phyloP scores from a whole-genome alignment of 2,797 vertebrate genomes.

The Carduelis carduelis region DNA sequence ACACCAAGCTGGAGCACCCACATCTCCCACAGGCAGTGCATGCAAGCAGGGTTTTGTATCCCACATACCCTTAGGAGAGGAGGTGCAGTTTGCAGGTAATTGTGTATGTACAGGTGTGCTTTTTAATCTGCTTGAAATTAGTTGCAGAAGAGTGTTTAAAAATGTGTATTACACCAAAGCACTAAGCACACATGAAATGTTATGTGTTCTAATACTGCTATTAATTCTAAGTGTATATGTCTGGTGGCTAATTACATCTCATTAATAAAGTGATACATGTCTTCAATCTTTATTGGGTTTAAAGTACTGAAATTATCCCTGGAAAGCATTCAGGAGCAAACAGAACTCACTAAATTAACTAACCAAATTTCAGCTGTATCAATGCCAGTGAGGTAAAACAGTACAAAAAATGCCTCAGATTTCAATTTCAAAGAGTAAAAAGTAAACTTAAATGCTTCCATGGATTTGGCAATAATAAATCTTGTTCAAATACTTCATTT shows the following conservation, averaged over 20 bases:
- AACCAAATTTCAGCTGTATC: background rate
- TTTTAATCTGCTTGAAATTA: background rate
- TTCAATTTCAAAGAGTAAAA: background rate
- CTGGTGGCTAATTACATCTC: background rate
- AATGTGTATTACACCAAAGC: background rate
- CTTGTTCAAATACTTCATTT: background rate
- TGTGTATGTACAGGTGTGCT: rapidly evolving
- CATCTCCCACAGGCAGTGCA: background rate
- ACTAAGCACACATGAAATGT: background rate
- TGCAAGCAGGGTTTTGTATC: background rate
- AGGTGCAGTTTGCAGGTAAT: background rate
- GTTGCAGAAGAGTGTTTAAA: background rate
- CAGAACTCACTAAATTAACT: background rate
- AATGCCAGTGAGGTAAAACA: background rate
- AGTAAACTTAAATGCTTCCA: background rate
- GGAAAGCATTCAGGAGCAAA: background rate
- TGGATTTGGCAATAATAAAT: background rate
- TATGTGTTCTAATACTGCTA: background rate
- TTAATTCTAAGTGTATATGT: background rate
- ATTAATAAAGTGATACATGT: background rate
- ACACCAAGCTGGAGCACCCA: background rate
- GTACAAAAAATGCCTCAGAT: background rate
- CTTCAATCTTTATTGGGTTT: background rate
- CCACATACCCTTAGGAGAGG: background rate
- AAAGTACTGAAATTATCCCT: background rate